These are phyloP conservation scores for Chlorodrepanis virens DNA, from an alignment of 2,113 vertebrate species.

Conservation along the genomic window DNA sequence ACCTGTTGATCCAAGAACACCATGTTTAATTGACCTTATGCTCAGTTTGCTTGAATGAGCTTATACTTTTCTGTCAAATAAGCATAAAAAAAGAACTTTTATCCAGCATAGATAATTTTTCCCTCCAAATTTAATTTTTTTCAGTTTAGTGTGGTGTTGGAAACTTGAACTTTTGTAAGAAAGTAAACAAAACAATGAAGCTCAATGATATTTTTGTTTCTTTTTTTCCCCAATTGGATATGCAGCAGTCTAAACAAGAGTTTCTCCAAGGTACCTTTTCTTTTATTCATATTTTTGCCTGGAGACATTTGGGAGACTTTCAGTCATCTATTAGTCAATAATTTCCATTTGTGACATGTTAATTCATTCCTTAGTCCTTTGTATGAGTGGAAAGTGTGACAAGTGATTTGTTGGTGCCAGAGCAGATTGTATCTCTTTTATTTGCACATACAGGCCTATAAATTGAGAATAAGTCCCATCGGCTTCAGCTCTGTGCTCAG, in stretches of 20 bases:
- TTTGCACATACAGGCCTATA: neutral
- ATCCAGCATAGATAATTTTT: neutral
- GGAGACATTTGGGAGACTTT: neutral
- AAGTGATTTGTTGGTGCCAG: slow-evolving; percentile 3
- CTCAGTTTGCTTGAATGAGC: neutral
- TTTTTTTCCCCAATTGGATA: neutral
- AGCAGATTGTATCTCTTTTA: neutral
- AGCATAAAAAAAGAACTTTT: neutral
- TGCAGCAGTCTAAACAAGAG: neutral
- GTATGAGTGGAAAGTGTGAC: neutral
- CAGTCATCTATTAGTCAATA: neutral
- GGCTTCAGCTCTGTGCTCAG: neutral
- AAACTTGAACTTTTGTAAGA: neutral
- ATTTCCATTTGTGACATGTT: slow-evolving; percentile 16
- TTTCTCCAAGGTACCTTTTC: neutral
- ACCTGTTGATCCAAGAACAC: slow-evolving; percentile 63
- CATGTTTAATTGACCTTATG: neutral
- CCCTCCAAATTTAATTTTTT: neutral
- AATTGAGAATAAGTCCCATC: neutral
- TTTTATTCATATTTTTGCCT: neutral
- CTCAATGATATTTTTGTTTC: neutral
- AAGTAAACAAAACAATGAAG: neutral
- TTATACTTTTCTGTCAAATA: neutral
- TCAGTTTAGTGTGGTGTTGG: neutral
- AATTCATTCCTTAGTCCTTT: neutral